Percentiles rank a stretch among this genome's conserved stretches.
These are phyloP conservation scores for Microctenopoma steveboyesi DNA, from an alignment of 2,797 vertebrate species.

Conservation along the genomic window DNA sequence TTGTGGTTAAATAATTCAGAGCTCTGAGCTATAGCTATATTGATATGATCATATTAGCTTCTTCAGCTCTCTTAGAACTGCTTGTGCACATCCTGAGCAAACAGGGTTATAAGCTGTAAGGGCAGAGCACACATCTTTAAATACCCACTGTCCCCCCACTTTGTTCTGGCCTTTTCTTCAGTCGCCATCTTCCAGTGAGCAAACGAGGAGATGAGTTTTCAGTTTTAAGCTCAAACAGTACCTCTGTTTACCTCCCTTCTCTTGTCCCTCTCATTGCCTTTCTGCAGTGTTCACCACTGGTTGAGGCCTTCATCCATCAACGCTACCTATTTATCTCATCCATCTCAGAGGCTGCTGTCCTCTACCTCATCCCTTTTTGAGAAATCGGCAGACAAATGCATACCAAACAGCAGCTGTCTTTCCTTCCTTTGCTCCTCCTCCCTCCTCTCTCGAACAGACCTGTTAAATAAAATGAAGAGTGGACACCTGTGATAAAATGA, in stretches of 20 bases:
- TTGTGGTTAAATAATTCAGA: not conserved
- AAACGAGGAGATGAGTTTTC: slow-evolving; percentile 4
- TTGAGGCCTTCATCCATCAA: slow-evolving; percentile 66
- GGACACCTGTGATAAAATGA: slow-evolving; percentile 24
- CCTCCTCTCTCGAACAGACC: not conserved
- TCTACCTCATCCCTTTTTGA: slow-evolving; percentile 47
- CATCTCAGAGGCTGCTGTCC: slow-evolving; percentile 52
- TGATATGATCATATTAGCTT: not conserved
- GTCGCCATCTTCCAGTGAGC: slow-evolving; percentile 6
- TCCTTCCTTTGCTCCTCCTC: slow-evolving; percentile 4
- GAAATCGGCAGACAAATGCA: slow-evolving; percentile 65
- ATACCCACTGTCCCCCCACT: not conserved
- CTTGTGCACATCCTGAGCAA: no score
- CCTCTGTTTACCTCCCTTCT: slow-evolving; percentile 7
- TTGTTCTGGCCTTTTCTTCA: not conserved
- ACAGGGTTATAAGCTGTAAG: no score
- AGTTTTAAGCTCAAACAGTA: slow-evolving; percentile 2
- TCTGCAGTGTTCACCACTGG: slow-evolving; percentile 39
- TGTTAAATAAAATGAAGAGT: slow-evolving; percentile 17
- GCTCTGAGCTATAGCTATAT: not conserved
- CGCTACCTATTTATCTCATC: slow-evolving; percentile 55
- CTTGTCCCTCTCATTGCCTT: slow-evolving; percentile 18
- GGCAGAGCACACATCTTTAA: not conserved
- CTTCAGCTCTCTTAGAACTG: not conserved
- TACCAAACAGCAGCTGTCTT: slow-evolving; percentile 54